These are phyloP conservation scores for Carapus acus DNA, from an alignment of 2,797 vertebrate genomes.

Conservation along the genomic window DNA sequence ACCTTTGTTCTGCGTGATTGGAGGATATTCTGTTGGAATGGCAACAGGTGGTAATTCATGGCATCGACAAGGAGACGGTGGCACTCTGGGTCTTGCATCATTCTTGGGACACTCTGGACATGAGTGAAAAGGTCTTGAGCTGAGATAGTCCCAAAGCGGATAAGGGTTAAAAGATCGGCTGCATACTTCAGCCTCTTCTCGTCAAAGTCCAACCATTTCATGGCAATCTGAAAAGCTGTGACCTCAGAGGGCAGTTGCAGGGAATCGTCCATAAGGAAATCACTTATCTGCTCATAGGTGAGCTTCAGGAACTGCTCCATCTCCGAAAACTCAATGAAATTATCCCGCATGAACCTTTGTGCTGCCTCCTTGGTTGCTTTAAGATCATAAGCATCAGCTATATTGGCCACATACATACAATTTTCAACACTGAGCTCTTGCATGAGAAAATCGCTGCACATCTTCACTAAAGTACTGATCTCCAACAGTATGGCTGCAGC, in stretches of 20 bases:
- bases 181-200: conserved; percentile 94
- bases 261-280: conserved; percentile 92
- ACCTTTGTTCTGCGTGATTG: conserved; percentile 98
- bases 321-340: conserved; percentile 98
- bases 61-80: conserved; percentile 97
- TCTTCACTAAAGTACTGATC: conserved; percentile 90
- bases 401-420: conserved; percentile 95
- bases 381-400: conserved; percentile 91
- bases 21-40: conserved; percentile 95
- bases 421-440: conserved; percentile 96
- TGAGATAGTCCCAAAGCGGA: conserved; percentile 97
- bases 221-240: conserved; percentile 95
- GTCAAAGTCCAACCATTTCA: conserved; percentile 98
- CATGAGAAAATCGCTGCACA: conserved; percentile 97
- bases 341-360: conserved; percentile 95
- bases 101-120: conserved; percentile 91
- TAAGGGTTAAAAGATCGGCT: conserved; percentile 85
- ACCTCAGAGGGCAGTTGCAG: conserved; percentile 95
- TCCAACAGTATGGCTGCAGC: conserved; percentile 91
- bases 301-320: conserved; percentile 98
- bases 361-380: conserved; percentile 86
- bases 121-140: conserved; percentile 96
- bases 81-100: conserved; percentile 98
- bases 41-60: conserved; percentile 99
- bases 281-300: conserved; percentile 97